phyloP scores from a whole-genome alignment of 2,888 invertebrate genomes.

The Synanthedon formicaeformis region DNA sequence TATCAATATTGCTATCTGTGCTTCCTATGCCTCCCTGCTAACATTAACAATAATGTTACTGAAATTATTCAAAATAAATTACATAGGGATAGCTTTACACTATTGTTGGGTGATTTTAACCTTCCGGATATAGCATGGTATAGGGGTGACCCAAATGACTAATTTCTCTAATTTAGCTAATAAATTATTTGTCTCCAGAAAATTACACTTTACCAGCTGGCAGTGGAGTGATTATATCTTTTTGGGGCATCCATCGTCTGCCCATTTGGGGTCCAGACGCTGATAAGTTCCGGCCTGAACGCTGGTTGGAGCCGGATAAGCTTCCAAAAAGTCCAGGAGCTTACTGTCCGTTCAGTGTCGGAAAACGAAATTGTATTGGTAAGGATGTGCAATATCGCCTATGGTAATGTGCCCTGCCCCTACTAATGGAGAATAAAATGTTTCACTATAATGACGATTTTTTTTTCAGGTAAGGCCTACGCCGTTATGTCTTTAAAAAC shows the following conservation, averaged over 20 bases:
- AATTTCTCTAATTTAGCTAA: no score
- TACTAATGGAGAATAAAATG: no score
- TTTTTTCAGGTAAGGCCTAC: constrained; percentile 24
- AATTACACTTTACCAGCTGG: constrained; percentile 20
- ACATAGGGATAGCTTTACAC: no score
- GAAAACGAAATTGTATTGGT: constrained; percentile 7
- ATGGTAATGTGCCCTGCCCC: no score
- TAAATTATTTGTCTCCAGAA: constrained; percentile 9
- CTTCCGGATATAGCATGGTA: no score
- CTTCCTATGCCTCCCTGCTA: no score
- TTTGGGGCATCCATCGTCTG: constrained; percentile 22
- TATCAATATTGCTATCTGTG: no score
- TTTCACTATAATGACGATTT: neutral
- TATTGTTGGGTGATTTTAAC: no score
- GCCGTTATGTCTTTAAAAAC: constrained; percentile 30
- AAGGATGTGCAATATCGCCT: neutral
- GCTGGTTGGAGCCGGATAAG: constrained; percentile 4
- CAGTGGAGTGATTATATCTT: constrained; percentile 16
- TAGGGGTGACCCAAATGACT: no score
- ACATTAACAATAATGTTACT: no score
- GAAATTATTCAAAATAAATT: no score
- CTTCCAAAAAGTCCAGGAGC: constrained; percentile 2
- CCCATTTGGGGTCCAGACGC: constrained; percentile 1
- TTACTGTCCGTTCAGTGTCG: constrained; percentile 3
- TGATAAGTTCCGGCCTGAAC: constrained; percentile 4